Evolutionary conservation across 2,113 vertebrate species (phyloP).

Genomic region (Macrotis lagotis): DNA sequence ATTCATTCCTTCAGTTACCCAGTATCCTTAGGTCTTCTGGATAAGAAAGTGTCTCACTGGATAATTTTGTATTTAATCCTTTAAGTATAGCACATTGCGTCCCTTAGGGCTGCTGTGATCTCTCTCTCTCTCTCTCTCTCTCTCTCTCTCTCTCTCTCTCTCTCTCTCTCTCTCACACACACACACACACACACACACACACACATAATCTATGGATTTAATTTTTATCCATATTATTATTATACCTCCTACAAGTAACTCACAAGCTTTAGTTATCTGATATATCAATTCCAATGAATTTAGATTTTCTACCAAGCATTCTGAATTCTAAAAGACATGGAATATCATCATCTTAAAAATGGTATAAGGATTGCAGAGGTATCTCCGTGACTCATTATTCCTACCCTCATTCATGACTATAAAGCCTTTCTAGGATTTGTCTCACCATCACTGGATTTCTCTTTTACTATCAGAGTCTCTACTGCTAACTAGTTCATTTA

Average conservation of each 20-base stretch:
- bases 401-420: not conserved
- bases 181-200: too few relatives aligned
- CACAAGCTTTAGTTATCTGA: not conserved
- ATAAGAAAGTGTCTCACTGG: not conserved
- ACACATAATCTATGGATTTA: not conserved
- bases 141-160: too few relatives aligned
- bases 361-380: not conserved
- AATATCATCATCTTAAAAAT: not conserved
- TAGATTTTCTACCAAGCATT: not conserved
- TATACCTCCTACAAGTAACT: not conserved
- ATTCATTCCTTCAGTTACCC: not conserved
- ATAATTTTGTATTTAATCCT: not conserved
- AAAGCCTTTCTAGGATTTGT: not conserved
- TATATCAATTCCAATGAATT: not conserved
- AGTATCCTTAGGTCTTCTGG: not conserved
- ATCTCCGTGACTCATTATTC: not conserved
- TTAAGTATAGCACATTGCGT: not conserved
- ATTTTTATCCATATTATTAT: not conserved
- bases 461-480: not conserved
- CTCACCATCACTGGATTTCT: not conserved
- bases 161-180: too few relatives aligned
- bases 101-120: not conserved
- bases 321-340: not conserved
- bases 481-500: not conserved
- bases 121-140: not conserved